Percentiles rank a stretch among this genome's conserved stretches.
These are phyloP conservation scores for Mareca penelope DNA, from an alignment of 2,797 vertebrate genomes.

Conservation along the genomic window DNA sequence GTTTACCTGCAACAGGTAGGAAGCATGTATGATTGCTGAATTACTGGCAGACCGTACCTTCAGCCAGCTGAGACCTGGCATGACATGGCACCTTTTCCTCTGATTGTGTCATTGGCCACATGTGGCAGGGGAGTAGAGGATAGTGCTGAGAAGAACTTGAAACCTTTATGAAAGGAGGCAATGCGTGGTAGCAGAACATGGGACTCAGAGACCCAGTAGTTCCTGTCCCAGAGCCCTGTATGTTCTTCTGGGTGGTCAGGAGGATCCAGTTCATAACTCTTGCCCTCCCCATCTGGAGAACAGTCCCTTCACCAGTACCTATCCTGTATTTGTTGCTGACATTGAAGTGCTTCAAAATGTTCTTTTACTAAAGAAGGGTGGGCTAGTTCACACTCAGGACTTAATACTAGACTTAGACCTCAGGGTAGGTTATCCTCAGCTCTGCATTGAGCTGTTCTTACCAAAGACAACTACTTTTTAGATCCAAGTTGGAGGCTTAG, in stretches of 20 bases:
- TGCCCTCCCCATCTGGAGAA: background rate
- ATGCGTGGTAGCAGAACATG: background rate
- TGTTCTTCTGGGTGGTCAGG: rapidly evolving
- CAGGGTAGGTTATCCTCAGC: background rate
- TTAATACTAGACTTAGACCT: background rate
- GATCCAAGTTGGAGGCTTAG: background rate
- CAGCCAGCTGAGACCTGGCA: background rate
- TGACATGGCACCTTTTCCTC: background rate
- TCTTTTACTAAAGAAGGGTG: background rate
- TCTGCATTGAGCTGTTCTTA: background rate
- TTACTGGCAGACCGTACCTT: background rate
- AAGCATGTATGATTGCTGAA: background rate
- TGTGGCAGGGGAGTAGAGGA: background rate
- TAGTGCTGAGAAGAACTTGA: background rate
- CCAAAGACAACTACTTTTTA: background rate
- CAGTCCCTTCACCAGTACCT: background rate
- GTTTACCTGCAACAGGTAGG: background rate
- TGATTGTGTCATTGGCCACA: background rate
- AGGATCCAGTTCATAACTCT: background rate
- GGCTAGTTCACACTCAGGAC: background rate
- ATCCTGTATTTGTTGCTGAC: background rate
- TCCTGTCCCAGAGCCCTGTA: background rate
- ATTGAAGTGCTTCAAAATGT: background rate
- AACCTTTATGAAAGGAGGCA: background rate
- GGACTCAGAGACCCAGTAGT: background rate